These are phyloP conservation scores for Cynodonichthys magdalenae DNA, from an alignment of 2,797 vertebrate genomes.

Conservation along the genomic window DNA sequence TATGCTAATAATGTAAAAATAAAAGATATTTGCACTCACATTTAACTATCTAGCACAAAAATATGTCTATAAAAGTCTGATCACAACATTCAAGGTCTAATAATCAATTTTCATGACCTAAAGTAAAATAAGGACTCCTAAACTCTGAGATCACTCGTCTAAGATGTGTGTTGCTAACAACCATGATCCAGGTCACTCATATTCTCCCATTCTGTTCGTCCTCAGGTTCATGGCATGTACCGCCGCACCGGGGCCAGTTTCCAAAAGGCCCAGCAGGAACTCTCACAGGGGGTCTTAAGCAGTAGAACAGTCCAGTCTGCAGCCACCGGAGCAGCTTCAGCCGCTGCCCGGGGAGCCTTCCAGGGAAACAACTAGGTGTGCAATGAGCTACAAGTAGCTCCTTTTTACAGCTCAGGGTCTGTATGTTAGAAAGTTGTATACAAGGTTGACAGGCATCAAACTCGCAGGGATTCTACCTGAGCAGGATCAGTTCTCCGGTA, in stretches of 20 bases:
- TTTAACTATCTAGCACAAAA: too few species aligned
- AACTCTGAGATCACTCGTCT: neutral
- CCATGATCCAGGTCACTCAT: too few species aligned
- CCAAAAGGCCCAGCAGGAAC: conserved; percentile 96
- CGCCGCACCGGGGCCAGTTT: conserved; percentile 94
- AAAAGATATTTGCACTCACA: too few species aligned
- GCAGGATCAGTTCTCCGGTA: neutral
- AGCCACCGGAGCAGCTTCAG: conserved; percentile 76
- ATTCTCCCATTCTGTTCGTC: neutral
- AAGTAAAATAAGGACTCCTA: neutral
- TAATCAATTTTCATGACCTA: too few species aligned
- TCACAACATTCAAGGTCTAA: too few species aligned
- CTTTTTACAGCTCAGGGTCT: conserved; percentile 39
- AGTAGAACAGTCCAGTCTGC: conserved; percentile 88
- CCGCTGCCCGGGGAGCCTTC: conserved; percentile 86
- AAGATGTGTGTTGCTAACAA: too few species aligned
- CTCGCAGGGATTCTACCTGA: neutral
- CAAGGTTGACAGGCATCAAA: neutral
- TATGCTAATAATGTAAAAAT: too few species aligned
- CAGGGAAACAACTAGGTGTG: conserved; percentile 76
- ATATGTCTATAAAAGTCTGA: too few species aligned
- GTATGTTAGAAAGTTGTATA: conserved; percentile 33
- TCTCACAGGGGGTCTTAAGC: conserved; percentile 93
- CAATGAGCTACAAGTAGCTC: conserved; percentile 16
- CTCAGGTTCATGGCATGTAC: conserved; percentile 92